phyloP scores from a whole-genome alignment of 2,113 vertebrate species.

The Alces alces region DNA sequence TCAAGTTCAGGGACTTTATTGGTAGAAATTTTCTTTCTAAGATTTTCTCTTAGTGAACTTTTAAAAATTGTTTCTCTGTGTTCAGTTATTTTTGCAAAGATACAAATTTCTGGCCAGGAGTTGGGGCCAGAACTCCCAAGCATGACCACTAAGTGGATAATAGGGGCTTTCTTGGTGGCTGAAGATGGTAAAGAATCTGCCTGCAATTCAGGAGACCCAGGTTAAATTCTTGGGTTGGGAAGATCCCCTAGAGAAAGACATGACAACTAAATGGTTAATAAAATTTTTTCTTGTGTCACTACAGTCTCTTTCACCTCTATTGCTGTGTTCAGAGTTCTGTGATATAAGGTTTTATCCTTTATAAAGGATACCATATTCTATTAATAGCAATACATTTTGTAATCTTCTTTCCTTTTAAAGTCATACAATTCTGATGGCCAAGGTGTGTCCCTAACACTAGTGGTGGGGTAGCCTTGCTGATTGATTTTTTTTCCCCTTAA shows the following conservation, averaged over 20 bases:
- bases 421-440: not conserved
- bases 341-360: not conserved
- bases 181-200: not conserved
- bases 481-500: not conserved
- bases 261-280: not conserved
- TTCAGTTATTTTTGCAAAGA: not conserved
- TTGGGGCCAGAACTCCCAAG: not conserved
- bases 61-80: not conserved
- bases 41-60: slow-evolving; percentile 7
- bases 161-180: not conserved
- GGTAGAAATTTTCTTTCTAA: not conserved
- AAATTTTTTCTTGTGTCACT: not conserved
- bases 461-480: not conserved
- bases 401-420: not conserved
- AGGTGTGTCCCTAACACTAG: not conserved
- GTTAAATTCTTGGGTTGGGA: not conserved
- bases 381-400: not conserved
- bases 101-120: not conserved
- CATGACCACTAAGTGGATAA: not conserved
- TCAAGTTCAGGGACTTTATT: not conserved
- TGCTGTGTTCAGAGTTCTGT: not conserved
- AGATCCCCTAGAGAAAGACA: not conserved
- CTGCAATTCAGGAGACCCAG: not conserved
- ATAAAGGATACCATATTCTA: not conserved
- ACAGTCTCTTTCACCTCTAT: not conserved